Base-by-base conservation (phyloP, 2,797 vertebrate genomes). In the Syndactyla subalaris region DNA sequence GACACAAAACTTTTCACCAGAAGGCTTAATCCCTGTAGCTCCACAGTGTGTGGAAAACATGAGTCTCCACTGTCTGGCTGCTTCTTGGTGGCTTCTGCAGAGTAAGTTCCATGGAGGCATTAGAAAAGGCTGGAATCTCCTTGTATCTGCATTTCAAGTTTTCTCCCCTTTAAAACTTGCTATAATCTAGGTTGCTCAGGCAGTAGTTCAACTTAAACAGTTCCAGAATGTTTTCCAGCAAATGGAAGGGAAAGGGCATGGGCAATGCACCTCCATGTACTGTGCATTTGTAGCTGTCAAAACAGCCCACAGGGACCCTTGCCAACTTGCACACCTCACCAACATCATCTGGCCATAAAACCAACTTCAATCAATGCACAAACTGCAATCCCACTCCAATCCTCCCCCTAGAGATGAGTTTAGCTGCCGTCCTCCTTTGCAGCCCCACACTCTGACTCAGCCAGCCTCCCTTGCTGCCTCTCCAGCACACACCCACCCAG, bases 31-130 rank as follows among this genome's bases (percentile, higher is more conserved):
- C 57, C 23, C 39, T 70, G 12, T 39, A 63, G 65, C 75, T 71
- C 62, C 63, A 55, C 29, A 45, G 61, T 1, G 30, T 29, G 43
- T 80, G 62, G 82, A 92, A 94, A 93, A 92, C 12, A 12, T n/a
- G 45, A 87, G 14, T 22, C 78, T 80, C 27, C 27, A 26, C 32
- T 51, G 29, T 13, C 87, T 91, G 90, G 22, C 57, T 67, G 76
- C 70, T 86, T 66, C 73, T 68, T 66, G 72, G 91, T 91, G 85
- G 75, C 54, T 85, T 75, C 62, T 68, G 39, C 45, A 36, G 48
- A 49, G 48, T 55, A 77, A 43, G 30, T 77, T 83, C 65, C 75
- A 74, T 12, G 29, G 45, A 83, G 20, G 49, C 32, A 58, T 32
- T 12, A 59, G 76, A 55, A 93, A 5, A 51, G 54, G 24, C 14